Percentiles rank a stretch among this genome's conserved stretches.
Conservation (phyloP, 2,113 vertebrate genomes). For the Columba janthina region DNA sequence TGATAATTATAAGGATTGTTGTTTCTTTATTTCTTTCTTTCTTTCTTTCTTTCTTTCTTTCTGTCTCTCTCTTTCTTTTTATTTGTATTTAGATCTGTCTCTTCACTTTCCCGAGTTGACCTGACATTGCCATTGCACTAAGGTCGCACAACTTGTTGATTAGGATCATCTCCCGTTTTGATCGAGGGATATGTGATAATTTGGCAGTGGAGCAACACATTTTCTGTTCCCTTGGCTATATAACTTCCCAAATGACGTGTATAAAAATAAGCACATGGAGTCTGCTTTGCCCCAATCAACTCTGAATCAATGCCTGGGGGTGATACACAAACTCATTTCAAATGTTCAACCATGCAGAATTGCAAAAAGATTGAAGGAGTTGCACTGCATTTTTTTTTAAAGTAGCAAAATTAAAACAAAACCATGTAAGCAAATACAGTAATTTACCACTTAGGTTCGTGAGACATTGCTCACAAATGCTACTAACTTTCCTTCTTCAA, state of each 20-base stretch:
- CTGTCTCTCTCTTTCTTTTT: conserved; percentile 49
- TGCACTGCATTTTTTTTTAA: conserved; percentile 72
- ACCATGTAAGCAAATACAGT: conserved; percentile 43
- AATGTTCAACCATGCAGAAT: conserved; percentile 98
- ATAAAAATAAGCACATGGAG: conserved; percentile 93
- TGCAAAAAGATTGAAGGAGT: conserved; percentile 89
- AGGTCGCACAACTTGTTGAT: conserved; percentile 93
- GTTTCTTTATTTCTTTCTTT: conserved; percentile 83
- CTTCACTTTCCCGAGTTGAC: conserved; percentile 75
- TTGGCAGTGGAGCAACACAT: conserved; percentile 77
- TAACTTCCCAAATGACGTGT: conserved; percentile 90
- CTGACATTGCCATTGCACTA: conserved; percentile 69
- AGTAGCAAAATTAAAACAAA: conserved; percentile 70
- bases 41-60: conserved; percentile 80
- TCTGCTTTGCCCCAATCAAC: conserved; percentile 94
- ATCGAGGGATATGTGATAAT: conserved; percentile 79
- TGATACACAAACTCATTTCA: conserved; percentile 94
- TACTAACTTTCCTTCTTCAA: conserved; percentile 41
- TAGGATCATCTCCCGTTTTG: conserved; percentile 77
- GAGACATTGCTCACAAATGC: background rate
- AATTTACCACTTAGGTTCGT: conserved; percentile 32
- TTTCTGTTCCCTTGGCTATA: conserved; percentile 82
- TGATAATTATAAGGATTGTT: conserved; percentile 99
- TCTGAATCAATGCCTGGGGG: conserved; percentile 91
- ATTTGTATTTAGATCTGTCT: conserved; percentile 72